Evolutionary conservation across 2,888 invertebrate genomes (phyloP).

Genomic region (Amblyteles armatorius): DNA sequence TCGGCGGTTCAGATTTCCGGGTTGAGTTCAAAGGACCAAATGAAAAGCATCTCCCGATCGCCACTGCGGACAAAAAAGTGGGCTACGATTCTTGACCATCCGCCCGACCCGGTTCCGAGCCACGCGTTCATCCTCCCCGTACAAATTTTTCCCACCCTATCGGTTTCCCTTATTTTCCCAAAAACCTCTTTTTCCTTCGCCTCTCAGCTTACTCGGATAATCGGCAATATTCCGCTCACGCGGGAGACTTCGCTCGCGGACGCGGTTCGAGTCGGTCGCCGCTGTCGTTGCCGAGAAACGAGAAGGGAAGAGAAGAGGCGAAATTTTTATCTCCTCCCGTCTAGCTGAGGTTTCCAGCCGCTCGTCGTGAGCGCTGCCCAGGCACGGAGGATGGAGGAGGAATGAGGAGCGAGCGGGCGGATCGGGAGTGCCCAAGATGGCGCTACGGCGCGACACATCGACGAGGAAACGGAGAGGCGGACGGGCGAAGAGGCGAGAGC

Average conservation of each 20-base stretch:
- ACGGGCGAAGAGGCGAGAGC: constrained; percentile 62
- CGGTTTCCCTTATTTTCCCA: too few relatives aligned
- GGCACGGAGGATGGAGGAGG: constrained; percentile 51
- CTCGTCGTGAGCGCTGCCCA: constrained; percentile 57
- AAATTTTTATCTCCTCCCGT: neutral
- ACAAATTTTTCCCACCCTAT: too few relatives aligned
- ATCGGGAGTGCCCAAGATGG: constrained; percentile 84
- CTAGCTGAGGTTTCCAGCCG: neutral
- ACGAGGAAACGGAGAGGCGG: constrained; percentile 68
- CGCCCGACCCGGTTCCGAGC: too few relatives aligned
- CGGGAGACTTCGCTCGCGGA: neutral
- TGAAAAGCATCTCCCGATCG: too few relatives aligned
- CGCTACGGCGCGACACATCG: constrained; percentile 75
- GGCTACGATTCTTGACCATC: too few relatives aligned
- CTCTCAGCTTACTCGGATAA: neutral
- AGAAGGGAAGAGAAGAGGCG: neutral
- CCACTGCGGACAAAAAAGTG: too few relatives aligned
- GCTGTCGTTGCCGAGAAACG: neutral
- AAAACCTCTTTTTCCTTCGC: neutral
- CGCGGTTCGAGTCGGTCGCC: neutral
- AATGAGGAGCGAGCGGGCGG: constrained; percentile 58
- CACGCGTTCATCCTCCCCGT: too few relatives aligned
- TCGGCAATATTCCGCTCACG: neutral
- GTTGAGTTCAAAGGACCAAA: too few relatives aligned
- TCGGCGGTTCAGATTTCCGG: too few relatives aligned